Conservation (phyloP, 2,888 invertebrate species). For the Orthosia gracilis region DNA sequence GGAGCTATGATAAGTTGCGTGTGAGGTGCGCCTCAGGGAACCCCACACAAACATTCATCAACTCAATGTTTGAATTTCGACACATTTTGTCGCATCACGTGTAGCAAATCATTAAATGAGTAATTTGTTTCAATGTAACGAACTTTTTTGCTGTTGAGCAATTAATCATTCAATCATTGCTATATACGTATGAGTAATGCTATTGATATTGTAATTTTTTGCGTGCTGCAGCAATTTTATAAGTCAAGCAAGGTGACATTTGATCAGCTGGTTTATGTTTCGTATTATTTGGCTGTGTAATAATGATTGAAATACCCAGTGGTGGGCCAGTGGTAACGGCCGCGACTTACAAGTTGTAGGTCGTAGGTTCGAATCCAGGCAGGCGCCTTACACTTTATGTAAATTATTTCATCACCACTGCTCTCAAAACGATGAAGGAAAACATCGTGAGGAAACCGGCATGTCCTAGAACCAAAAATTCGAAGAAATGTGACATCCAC, state of each 20-base stretch:
- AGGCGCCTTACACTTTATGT: too few relatives aligned
- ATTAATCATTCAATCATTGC: constrained; percentile 17
- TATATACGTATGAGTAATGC: constrained; percentile 9
- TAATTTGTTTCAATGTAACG: constrained; percentile 10
- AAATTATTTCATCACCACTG: too few relatives aligned
- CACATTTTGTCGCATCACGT: constrained; percentile 2
- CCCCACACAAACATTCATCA: not conserved
- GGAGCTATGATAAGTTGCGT: too few relatives aligned
- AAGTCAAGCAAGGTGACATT: not conserved
- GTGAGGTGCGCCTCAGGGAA: too few relatives aligned
- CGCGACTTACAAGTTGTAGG: too few relatives aligned
- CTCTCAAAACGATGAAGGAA: too few relatives aligned
- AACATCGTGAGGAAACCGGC: too few relatives aligned
- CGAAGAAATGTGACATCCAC: too few relatives aligned
- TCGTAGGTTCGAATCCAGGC: too few relatives aligned
- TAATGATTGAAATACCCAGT: too few relatives aligned
- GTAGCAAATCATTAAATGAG: not conserved
- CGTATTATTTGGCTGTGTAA: not conserved
- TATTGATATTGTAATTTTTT: not conserved
- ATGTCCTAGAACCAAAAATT: too few relatives aligned
- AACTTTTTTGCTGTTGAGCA: constrained; percentile 9
- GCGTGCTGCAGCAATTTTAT: not conserved
- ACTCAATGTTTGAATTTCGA: not conserved
- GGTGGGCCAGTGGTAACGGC: too few relatives aligned
- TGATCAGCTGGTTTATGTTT: not conserved